Evolutionary conservation across 2,113 vertebrate species (phyloP).

Genomic region (Silurus meridionalis): DNA sequence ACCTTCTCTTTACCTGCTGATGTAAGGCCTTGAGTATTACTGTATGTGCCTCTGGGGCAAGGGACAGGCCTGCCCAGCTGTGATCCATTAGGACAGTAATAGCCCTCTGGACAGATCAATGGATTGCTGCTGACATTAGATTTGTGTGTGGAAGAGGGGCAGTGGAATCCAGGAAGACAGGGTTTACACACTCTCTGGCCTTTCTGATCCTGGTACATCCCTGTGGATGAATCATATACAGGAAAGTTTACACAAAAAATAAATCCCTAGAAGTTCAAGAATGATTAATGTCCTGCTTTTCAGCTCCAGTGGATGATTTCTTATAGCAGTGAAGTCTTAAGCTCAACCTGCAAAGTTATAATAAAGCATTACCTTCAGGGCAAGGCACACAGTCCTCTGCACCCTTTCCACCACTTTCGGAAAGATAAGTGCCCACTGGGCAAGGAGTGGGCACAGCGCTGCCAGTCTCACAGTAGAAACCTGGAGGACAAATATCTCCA

Average conservation of each 20-base stretch:
- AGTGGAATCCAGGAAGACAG: conserved; percentile 75
- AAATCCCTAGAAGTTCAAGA: neutral
- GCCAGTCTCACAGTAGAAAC: conserved; percentile 81
- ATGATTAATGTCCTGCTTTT: conserved; percentile 9
- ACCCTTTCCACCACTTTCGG: conserved; percentile 63
- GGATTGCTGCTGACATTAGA: conserved; percentile 61
- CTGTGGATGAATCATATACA: conserved; percentile 55
- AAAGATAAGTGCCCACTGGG: conserved; percentile 65
- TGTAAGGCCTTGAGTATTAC: conserved; percentile 63
- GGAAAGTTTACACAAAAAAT: neutral
- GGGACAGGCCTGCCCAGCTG: conserved; percentile 57
- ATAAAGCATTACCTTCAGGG: conserved; percentile 63
- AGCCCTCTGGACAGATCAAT: conserved; percentile 71
- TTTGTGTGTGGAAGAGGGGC: conserved; percentile 55
- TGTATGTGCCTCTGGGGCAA: conserved; percentile 77
- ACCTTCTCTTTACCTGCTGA: conserved; percentile 61
- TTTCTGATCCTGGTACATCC: conserved; percentile 73
- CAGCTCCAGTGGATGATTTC: neutral
- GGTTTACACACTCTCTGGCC: conserved; percentile 72
- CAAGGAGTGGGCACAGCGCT: conserved; percentile 68
- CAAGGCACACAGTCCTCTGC: conserved; percentile 70
- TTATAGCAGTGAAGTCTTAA: neutral
- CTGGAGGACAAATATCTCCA: conserved; percentile 76
- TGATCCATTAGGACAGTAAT: conserved; percentile 67
- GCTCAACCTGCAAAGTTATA: conserved; percentile 9